Evolutionary conservation across 2,113 vertebrate genomes (phyloP).

Genomic region (Hemiscyllium ocellatum): DNA sequence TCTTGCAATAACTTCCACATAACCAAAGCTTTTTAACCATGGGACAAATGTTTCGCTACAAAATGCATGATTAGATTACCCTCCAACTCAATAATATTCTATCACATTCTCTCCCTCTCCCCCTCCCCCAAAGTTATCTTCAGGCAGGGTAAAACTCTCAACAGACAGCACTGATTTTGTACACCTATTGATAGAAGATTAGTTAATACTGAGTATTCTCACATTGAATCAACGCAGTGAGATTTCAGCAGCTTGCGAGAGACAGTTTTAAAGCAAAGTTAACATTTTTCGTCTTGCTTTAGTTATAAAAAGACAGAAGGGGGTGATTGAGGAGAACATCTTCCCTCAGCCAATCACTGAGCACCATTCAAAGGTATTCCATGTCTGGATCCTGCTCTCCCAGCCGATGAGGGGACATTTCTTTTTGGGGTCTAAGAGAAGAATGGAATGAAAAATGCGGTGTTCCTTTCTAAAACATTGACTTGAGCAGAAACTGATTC

Average conservation of each 20-base stretch:
- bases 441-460: background rate
- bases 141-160: background rate
- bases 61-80: slow-evolving; percentile 7
- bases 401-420: background rate
- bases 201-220: background rate
- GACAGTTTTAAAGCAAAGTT: background rate
- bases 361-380: background rate
- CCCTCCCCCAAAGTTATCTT: background rate
- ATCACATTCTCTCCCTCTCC: too few relatives aligned
- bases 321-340: background rate
- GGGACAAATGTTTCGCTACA: background rate
- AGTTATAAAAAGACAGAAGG: background rate
- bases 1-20: background rate
- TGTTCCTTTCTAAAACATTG: background rate
- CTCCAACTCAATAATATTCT: background rate
- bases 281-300: background rate
- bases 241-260: background rate
- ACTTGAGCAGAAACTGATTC: background rate
- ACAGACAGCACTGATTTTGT: background rate
- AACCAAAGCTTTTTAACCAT: background rate
- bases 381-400: background rate
- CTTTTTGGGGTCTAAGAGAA: background rate
- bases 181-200: background rate
- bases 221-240: background rate
- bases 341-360: background rate